Base-by-base conservation (phyloP, 2,113 vertebrate genomes). In the Redunca redunca region DNA sequence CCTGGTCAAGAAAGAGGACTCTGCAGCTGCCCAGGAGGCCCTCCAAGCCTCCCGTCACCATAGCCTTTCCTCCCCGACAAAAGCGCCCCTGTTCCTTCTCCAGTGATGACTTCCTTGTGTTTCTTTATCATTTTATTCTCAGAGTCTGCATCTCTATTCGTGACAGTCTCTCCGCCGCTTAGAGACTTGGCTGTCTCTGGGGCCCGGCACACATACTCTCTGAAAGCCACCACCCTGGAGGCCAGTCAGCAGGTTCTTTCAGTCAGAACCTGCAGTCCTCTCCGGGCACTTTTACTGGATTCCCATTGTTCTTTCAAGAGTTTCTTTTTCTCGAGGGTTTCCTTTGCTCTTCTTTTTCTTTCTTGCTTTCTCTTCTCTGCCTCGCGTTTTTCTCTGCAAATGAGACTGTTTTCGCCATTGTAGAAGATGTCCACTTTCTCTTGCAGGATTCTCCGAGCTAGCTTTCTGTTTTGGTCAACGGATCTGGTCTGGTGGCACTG, bases 401-500 rank as follows among this genome's bases (percentile, higher is more conserved):
- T 67, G n/a, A 99, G 98, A 71, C 99, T 99, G 26, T 99, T 97
- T 95, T 99, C 99, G 28, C 99, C 99, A 91, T 99, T 99, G 96
- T 99, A 99, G 60, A 99, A 98, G 40, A 99, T 23, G 58, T 99
- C 99, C 48, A 99, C 99, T 91, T 99, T 99, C 96, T 99, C 98
- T 57, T 98, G 99, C 94, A 99, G 98, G 92, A 99, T 99, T 30
- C 99, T 98, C 96, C 99, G 99, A 64, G 99, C 99, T 52, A 99
- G 99, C 96, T 99, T 99, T 82, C 99, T 98, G 98, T 99, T 99
- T 53, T 98, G 98, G 40, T 99, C 99, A 60, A 99, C 97, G 6
- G 99, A 99, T 98, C 99, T 99, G 7, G 99, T 99, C 98, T 99
- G 99, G 97, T 99, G 99, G 94, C 99, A 99, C 99, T 99, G 98